Evolutionary conservation across 23 tunicate species (phyloP), one percentile per base, ranked within the genome.

Genomic region (Oikopleura vanhoeffeni): DNA sequence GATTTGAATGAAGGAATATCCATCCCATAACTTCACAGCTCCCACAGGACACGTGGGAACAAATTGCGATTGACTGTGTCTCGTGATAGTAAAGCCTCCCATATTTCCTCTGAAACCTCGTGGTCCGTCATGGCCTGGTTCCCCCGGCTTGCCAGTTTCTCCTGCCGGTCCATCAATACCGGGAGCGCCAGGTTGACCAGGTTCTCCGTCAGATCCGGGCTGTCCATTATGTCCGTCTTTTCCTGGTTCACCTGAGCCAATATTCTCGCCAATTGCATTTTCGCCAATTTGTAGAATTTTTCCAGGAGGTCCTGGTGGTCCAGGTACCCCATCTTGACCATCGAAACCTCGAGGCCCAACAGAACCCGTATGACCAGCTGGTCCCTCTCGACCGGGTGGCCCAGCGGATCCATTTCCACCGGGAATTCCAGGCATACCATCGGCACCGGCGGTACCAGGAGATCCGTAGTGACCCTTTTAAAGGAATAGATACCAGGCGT

Each of bases 41-140:
- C 98, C 98, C 38, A 84, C 86, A n/a, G 98, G 98, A 88, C 98
- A 94, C 28, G 41, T 84, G 30, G 98, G 98, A 1, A 90, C 85
- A 71, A 84, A 84, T 8, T 85, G 86, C 2, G 95, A 87, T 87
- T 94, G 98, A 79, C 98, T 94, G 87, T 94, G 98, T 3, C 85
- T 58, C n/a, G 91, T 93, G 2, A 94, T 84, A 58, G 88, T 42
- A 40, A 71, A 71, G 30, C 79, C 79, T 13, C 32, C 79, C 32
- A 71, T n/a, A n/a, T 71, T 71, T 24, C 79, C 79, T 3, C 34
- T 34, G 30, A 88, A 91, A 40, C 98, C 98, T 0, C 95, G 87
- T 4, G 88, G 91, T n/a, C 98, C 76, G 42, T 49, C 41, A 40
- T 76, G 83, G 0, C 98, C 98, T 40, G 91, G 86, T 76, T 41